These are phyloP conservation scores for Hermaeophaga mercurialis DNA, from an alignment of 2,888 invertebrate species.

Conservation along the genomic window DNA sequence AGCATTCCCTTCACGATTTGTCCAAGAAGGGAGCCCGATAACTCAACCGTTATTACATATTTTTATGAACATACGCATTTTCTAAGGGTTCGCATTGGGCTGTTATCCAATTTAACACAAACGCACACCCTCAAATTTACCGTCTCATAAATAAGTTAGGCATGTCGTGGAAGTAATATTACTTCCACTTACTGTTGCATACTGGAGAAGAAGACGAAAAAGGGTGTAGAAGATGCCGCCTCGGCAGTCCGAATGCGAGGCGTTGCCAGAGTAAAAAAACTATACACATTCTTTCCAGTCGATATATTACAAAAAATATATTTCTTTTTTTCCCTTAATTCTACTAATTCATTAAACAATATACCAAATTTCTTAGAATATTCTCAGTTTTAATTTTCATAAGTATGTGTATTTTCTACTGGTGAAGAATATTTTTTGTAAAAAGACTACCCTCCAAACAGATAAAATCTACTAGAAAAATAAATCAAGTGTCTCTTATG, in stretches of 20 bases:
- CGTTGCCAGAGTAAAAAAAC: no score
- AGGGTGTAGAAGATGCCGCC: slow-evolving; percentile 30
- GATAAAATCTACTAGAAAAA: no score
- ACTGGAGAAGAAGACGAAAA: slow-evolving; percentile 53
- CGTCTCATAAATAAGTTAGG: slow-evolving; percentile 58
- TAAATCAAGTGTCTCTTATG: no score
- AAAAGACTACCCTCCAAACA: no score
- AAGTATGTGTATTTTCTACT: no score
- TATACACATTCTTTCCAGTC: no score
- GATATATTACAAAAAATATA: no score
- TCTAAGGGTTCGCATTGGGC: slow-evolving; percentile 41
- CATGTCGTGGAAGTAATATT: slow-evolving; percentile 58
- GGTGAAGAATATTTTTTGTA: no score
- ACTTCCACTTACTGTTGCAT: slow-evolving; percentile 56
- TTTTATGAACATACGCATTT: slow-evolving; percentile 46
- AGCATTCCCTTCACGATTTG: slow-evolving; percentile 27
- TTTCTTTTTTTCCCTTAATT: no score
- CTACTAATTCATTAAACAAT: no score
- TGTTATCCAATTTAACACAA: slow-evolving; percentile 56
- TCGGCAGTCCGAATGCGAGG: slow-evolving; percentile 52
- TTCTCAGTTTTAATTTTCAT: no score
- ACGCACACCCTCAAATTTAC: slow-evolving; percentile 56
- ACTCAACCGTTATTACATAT: slow-evolving; percentile 39
- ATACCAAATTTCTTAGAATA: no score
- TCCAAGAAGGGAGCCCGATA: slow-evolving; percentile 24